phyloP scores from a whole-genome alignment of 2,888 invertebrate species.

The Neoascia interrupta region DNA sequence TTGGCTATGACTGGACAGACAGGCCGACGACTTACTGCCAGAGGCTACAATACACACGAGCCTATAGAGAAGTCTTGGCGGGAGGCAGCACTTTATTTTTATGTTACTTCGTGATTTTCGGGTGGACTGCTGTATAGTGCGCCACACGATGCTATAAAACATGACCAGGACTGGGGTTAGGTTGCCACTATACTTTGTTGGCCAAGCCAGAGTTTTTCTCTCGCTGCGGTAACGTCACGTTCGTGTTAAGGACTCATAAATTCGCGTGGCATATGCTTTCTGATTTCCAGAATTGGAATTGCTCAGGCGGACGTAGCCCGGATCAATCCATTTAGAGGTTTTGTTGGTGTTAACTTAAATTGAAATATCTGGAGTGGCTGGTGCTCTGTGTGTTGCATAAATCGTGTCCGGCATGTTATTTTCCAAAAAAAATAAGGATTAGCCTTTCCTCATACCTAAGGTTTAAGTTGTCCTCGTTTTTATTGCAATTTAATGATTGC shows the following conservation, averaged over 20 bases:
- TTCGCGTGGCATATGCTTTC: slow-evolving; percentile 63
- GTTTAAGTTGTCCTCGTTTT: too few species aligned
- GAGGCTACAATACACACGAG: neutral
- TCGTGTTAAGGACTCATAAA: slow-evolving; percentile 65
- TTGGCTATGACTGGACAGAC: slow-evolving; percentile 54
- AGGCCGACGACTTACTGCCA: neutral
- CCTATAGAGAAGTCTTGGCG: too few species aligned
- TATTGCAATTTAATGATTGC: too few species aligned
- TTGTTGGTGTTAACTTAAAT: slow-evolving; percentile 69
- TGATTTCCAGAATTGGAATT: slow-evolving; percentile 68
- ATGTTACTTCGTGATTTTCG: slow-evolving; percentile 58
- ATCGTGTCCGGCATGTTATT: too few species aligned
- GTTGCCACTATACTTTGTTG: neutral
- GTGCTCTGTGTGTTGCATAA: slow-evolving; percentile 25
- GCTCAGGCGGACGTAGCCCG: slow-evolving; percentile 69
- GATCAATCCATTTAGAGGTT: slow-evolving; percentile 69
- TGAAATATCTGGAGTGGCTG: slow-evolving; percentile 67
- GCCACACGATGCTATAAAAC: slow-evolving; percentile 57
- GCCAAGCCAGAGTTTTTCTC: neutral
- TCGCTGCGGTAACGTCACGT: slow-evolving; percentile 14
- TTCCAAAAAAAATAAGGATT: too few species aligned
- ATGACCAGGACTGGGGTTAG: slow-evolving; percentile 49
- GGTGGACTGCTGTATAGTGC: neutral
- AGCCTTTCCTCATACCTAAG: too few species aligned
- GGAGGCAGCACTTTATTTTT: slow-evolving; percentile 59